Percentiles rank a stretch among this genome's conserved stretches.
Evolutionary conservation across 2,888 invertebrate genomes (phyloP).

Genomic region (Bellardia bayeri): DNA sequence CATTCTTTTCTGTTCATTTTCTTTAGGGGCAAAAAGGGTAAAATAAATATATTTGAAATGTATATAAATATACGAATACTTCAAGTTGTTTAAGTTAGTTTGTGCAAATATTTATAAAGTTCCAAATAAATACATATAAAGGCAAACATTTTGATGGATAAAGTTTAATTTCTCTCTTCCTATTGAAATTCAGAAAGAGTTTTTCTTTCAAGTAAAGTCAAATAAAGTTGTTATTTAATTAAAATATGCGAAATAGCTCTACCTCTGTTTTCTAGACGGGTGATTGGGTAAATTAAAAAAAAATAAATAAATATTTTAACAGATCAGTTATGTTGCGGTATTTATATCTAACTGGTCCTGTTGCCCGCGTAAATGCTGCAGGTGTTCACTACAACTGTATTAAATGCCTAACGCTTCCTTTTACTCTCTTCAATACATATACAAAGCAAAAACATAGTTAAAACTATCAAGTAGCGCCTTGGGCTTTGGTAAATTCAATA

Average conservation of each 20-base stretch:
- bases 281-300: neutral
- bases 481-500: too few species aligned
- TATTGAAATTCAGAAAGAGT: neutral
- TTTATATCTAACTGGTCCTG: too few species aligned
- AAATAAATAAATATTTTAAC: too few species aligned
- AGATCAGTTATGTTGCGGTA: too few species aligned
- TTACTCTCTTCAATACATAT: too few species aligned
- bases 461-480: too few species aligned
- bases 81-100: constrained; percentile 32
- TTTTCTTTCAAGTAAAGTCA: neutral
- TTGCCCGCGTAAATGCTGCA: too few species aligned
- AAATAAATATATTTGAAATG: constrained; percentile 25
- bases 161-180: constrained; percentile 37
- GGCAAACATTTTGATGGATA: constrained; percentile 37
- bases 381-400: too few species aligned
- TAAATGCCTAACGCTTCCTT: too few species aligned
- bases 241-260: neutral
- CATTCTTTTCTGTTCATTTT: constrained; percentile 1
- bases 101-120: constrained; percentile 26
- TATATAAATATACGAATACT: constrained; percentile 4
- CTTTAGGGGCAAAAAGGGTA: neutral
- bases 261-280: too few species aligned
- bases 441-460: too few species aligned
- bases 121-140: constrained; percentile 12
- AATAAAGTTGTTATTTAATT: constrained; percentile 32